Base-by-base conservation (phyloP, 2,113 vertebrate species). In the Romanogobio albipinnatus region DNA sequence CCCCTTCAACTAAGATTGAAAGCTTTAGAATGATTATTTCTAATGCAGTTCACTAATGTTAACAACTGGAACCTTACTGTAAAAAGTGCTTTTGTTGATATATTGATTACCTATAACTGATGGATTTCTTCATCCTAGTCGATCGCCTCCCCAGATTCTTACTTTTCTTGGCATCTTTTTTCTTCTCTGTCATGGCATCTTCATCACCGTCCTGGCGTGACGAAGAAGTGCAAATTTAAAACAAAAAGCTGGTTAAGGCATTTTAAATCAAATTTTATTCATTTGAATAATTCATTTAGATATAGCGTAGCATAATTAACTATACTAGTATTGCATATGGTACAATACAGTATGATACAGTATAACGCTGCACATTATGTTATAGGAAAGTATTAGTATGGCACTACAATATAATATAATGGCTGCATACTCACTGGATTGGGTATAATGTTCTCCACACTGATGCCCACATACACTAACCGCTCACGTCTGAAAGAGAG, bases 401-500 rank as follows among this genome's bases (percentile, higher is more conserved):
- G 47, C n/a, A 62, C 4, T 47, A 26, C 26, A 59, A 15, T 7
- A 64, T 17, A 80, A 26, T 17, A 11, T 61, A 29, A 26, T 13
- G 29, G 59, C 9, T 80, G 49, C 17, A 39, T 33, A 90, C 95
- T 93, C 93, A 97, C 96, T 90, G 95, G 96, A 81, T 95, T 95
- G 88, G 97, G 97, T 87, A 99, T 99, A 91, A 99, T 99, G 95
- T 99, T 99, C 93, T 99, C 98, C 86, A 99, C 97, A 39, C 98
- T 99, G 94, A 99, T 99, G 61, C 98, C 98, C 70, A 99, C 98
- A 0, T 99, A 99, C 36, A 99, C 98, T 92, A 99, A 92, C 1
- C 98, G 95, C 87, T 99, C 98, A 93, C 98, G 96, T 94, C 98
- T 97, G 33, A 92, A 64, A 13, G 86, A 68, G 51, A 86, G 17